A percentile compares a stretch with the other conserved stretches of the same genome.
Evolutionary conservation across 2,797 vertebrate species (phyloP).

Genomic region (Pangasius sanitwongsei): DNA sequence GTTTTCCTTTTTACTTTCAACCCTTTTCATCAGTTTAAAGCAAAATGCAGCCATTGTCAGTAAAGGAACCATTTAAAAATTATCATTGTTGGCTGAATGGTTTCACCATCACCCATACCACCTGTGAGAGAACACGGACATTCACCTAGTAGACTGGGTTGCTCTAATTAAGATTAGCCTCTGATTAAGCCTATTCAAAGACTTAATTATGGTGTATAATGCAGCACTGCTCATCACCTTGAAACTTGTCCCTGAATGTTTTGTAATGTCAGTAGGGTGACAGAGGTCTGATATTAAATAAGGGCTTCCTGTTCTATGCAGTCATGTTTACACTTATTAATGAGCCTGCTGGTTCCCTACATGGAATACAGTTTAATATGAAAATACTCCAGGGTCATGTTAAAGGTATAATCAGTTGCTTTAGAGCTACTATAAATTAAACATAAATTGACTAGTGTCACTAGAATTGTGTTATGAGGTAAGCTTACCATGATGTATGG

Average conservation of each 20-base stretch:
- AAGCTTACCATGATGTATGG: background rate
- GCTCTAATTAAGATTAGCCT: background rate
- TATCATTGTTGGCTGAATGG: background rate
- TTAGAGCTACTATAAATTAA: background rate
- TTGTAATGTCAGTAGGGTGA: background rate
- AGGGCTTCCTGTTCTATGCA: too few species aligned
- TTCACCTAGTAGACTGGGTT: background rate
- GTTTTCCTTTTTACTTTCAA: background rate
- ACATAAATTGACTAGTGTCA: background rate
- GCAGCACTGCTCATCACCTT: background rate
- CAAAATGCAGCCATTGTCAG: background rate
- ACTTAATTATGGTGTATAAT: background rate
- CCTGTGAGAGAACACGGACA: background rate
- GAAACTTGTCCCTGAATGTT: background rate
- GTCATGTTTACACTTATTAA: background rate
- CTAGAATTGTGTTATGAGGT: background rate
- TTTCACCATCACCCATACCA: background rate
- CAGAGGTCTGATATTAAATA: background rate
- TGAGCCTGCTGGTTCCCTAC: background rate
- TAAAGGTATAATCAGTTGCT: background rate
- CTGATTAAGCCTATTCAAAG: background rate
- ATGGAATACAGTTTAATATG: background rate
- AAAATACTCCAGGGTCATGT: background rate
- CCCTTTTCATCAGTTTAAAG: background rate
- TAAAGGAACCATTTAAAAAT: background rate